Evolutionary conservation across 2,888 invertebrate species (phyloP).

Genomic region (Laothoe populi): DNA sequence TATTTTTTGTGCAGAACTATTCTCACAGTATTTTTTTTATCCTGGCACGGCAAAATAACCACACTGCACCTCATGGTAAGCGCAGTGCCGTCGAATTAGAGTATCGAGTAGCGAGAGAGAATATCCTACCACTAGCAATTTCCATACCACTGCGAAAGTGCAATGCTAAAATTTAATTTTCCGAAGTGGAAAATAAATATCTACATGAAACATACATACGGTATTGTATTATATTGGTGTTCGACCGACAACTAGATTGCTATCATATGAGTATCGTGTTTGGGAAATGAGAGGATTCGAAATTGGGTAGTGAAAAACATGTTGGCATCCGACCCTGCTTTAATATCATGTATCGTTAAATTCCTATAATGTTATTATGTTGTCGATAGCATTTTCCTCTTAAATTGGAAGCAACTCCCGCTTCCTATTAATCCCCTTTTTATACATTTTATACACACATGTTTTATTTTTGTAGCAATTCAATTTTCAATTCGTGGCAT

Average conservation of each 20-base stretch:
- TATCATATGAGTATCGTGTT: conserved; percentile 59
- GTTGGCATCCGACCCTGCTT: conserved; percentile 48
- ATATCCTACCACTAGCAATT: background rate
- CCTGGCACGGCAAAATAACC: too few relatives aligned
- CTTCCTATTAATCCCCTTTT: conserved; percentile 13
- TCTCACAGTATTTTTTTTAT: too few relatives aligned
- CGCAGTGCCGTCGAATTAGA: too few relatives aligned
- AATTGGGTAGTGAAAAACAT: conserved; percentile 58
- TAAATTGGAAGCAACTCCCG: conserved; percentile 17
- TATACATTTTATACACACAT: conserved; percentile 3
- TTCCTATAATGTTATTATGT: conserved; percentile 31
- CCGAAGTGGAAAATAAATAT: too few relatives aligned
- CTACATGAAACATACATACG: conserved; percentile 36
- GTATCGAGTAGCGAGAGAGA: too few relatives aligned
- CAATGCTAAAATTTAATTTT: conserved; percentile 18
- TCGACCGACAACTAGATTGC: conserved; percentile 66
- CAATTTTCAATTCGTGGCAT: background rate
- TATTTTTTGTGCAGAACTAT: background rate
- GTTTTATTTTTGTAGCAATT: background rate
- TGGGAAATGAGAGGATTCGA: conserved; percentile 54
- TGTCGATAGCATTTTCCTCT: conserved; percentile 19
- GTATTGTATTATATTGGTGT: conserved; percentile 69
- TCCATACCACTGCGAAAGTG: background rate
- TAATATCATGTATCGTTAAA: conserved; percentile 54
- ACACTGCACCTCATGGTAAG: too few relatives aligned